phyloP scores from a whole-genome alignment of 2,113 vertebrate species.

The Cyanoderma ruficeps region DNA sequence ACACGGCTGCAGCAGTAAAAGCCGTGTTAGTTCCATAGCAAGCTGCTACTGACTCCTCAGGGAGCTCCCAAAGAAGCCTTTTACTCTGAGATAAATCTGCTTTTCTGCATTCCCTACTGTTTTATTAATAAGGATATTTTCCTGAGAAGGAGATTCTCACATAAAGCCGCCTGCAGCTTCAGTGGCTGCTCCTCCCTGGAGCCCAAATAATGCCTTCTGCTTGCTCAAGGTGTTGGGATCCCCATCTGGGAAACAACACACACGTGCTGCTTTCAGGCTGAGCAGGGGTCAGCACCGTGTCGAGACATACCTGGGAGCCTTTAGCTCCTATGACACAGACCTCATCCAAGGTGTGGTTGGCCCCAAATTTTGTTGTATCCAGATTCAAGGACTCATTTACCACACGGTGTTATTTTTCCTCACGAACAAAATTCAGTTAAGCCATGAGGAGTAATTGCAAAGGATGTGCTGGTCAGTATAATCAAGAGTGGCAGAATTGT shows the following conservation, averaged over 20 bases:
- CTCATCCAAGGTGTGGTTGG: background rate
- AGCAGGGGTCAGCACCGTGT: background rate
- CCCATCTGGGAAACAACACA: background rate
- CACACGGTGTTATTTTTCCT: background rate
- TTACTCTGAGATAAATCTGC: conserved; percentile 30
- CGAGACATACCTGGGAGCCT: fast-evolving
- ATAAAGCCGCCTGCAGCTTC: background rate
- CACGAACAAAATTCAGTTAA: background rate
- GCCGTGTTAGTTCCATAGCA: conserved; percentile 1
- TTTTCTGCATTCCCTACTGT: conserved; percentile 46
- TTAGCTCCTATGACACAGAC: background rate
- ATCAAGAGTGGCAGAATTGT: background rate
- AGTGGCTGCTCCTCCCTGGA: background rate
- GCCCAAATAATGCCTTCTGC: background rate
- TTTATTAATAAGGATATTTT: conserved; percentile 46
- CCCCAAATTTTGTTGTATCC: background rate
- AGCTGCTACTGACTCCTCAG: conserved; percentile 12
- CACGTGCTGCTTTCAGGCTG: fast-evolving
- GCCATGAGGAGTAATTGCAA: background rate
- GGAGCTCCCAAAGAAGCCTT: conserved; percentile 28
- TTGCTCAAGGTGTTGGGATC: background rate
- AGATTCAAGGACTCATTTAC: background rate
- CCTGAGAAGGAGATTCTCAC: background rate
- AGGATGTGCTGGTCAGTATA: background rate
- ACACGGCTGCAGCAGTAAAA: conserved; percentile 7